Conservation (phyloP, 2,113 vertebrate genomes). For the Atherinomorus stipes region DNA sequence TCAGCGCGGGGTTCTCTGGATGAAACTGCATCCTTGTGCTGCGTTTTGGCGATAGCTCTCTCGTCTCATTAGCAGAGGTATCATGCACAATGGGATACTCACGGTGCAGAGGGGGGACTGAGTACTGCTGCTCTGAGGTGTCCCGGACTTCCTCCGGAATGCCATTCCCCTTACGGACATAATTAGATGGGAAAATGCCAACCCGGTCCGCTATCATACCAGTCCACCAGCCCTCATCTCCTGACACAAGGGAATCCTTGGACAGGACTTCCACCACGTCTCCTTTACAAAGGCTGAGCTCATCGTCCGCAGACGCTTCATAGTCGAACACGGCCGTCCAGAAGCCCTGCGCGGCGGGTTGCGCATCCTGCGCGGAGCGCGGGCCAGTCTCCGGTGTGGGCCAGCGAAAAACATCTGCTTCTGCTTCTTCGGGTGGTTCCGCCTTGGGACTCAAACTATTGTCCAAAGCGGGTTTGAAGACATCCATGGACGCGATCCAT, state of each 20-base stretch:
- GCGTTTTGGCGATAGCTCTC: conserved; percentile 4
- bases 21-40: not conserved
- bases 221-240: conserved; percentile 98
- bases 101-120: conserved; percentile 80
- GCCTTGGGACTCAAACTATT: conserved; percentile 69
- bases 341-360: conserved; percentile 60
- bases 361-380: conserved; percentile 52
- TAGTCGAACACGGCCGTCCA: conserved; percentile 99
- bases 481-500: conserved; percentile 86
- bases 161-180: conserved; percentile 89
- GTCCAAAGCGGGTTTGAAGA: conserved; percentile 80
- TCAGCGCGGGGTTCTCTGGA: conserved; percentile 1
- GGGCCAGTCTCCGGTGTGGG: conserved; percentile 61
- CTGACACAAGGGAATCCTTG: conserved; percentile 94
- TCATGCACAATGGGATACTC: conserved; percentile 70
- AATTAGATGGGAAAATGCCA: conserved; percentile 96
- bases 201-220: conserved; percentile 93
- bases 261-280: conserved; percentile 95
- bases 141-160: conserved; percentile 84
- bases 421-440: conserved; percentile 63
- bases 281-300: conserved; percentile 93
- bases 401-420: conserved; percentile 74
- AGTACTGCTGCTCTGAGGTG: conserved; percentile 68
- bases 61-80: not conserved
- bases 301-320: conserved; percentile 94